Evolutionary conservation across 2,113 vertebrate genomes (phyloP).

Genomic region (Corynorhinus townsendii): DNA sequence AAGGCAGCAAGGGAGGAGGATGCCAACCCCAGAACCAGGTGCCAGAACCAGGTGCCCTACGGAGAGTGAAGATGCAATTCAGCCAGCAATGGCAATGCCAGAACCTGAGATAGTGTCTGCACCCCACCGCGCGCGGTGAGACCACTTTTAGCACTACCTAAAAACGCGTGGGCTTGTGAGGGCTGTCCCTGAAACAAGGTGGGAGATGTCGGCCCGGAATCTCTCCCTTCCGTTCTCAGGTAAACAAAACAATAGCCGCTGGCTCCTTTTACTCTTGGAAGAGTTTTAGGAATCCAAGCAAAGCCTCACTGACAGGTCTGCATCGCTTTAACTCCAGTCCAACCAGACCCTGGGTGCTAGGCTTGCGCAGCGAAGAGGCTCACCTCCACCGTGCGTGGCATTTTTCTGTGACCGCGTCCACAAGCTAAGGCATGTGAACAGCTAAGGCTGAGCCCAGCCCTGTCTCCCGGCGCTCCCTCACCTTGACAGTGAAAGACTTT

Average conservation of each 20-base stretch:
- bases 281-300: not conserved
- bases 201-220: not conserved
- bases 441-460: rapidly evolving
- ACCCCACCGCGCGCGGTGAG: rapidly evolving
- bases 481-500: not conserved
- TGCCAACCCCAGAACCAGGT: rapidly evolving
- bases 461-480: not conserved
- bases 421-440: not conserved
- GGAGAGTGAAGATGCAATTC: rapidly evolving
- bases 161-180: not conserved
- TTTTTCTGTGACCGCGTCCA: rapidly evolving
- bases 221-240: not conserved
- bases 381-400: rapidly evolving
- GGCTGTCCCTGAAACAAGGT: not conserved
- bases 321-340: not conserved
- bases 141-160: not conserved
- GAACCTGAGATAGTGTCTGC: not conserved
- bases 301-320: not conserved
- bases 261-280: not conserved
- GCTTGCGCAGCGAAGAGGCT: rapidly evolving
- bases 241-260: not conserved
- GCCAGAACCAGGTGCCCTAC: rapidly evolving
- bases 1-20: rapidly evolving
- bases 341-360: not conserved
- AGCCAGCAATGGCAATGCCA: rapidly evolving